Base-by-base conservation (phyloP, 2,113 vertebrate genomes). In the Oreochromis niloticus region DNA sequence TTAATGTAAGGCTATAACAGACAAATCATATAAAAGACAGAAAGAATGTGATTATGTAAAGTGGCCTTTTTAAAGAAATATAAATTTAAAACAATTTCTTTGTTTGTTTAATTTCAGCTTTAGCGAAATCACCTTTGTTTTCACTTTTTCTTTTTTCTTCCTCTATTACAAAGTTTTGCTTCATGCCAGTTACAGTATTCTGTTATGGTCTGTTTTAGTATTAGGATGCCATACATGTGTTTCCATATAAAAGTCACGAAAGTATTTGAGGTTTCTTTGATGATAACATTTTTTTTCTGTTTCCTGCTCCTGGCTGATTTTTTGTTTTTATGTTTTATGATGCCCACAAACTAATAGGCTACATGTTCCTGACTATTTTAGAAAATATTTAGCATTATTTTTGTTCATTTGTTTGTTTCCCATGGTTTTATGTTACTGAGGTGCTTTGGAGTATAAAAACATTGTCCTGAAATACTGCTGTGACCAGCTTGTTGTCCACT, bases 371-470 rank as follows among this genome's bases (percentile, higher is more conserved):
- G 0, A 19, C 9, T 12, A 11, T 30, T 75, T 30, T 48, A 19
- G 6, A 48, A 75, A 50, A 75, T 78, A 50, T 78, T 78, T 50
- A 19, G 14, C 1, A 78, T 19, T 78, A 50, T 30, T 17, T 4
- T 75, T 75, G 68, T 73, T 73, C 22, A 46, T 46, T 73, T 46
- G 43, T 81, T 81, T 81, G 39, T 52, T 83, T 66, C 2, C 54
- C 61, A 3, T 61, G 41, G 0, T 46, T 78, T 84, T 78, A 56
- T 59, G 85, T 92, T 71, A 71, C 81, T 88, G 87, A 94, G 88
- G 89, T 90, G 83, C 41, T 75, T 80, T 83, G 87, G 46, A 85
- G 86, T 91, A 90, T 59, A 93, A 95, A 93, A 94, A 93, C 79
- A 90, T 84, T 71, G 79, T 94, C 89, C 90, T 94, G 87, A 91